phyloP scores from a whole-genome alignment of 2,797 vertebrate species.

The Australoheros facetus region DNA sequence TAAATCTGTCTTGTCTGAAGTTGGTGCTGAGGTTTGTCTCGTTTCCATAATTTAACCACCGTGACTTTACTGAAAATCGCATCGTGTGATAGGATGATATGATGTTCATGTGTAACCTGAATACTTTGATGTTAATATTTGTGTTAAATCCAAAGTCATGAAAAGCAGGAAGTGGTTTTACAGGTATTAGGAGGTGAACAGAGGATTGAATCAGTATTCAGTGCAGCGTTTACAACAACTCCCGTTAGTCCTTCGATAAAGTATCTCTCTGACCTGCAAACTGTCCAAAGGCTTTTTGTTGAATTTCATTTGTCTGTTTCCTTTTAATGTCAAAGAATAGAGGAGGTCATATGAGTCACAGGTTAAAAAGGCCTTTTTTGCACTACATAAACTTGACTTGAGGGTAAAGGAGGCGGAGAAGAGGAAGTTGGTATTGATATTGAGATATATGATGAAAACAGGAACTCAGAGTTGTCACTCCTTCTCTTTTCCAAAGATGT shows the following conservation, averaged over 20 bases:
- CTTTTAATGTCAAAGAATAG: background rate
- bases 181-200: background rate
- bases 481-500: background rate
- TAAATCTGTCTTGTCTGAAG: background rate
- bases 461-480: background rate
- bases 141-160: background rate
- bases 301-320: background rate
- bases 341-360: background rate
- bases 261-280: no score
- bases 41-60: background rate
- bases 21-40: background rate
- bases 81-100: background rate
- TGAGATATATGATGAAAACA: background rate
- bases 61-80: accelerated
- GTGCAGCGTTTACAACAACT: background rate
- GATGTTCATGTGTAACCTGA: no score
- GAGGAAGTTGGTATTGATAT: background rate
- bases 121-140: background rate
- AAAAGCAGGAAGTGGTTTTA: background rate
- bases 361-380: background rate
- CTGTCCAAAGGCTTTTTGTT: background rate
- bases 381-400: background rate
- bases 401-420: background rate
- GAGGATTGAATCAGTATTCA: background rate
- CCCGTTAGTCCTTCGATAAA: no score